Conservation (phyloP, 2,888 invertebrate species). For the Acanthoscelides obtectus region DNA sequence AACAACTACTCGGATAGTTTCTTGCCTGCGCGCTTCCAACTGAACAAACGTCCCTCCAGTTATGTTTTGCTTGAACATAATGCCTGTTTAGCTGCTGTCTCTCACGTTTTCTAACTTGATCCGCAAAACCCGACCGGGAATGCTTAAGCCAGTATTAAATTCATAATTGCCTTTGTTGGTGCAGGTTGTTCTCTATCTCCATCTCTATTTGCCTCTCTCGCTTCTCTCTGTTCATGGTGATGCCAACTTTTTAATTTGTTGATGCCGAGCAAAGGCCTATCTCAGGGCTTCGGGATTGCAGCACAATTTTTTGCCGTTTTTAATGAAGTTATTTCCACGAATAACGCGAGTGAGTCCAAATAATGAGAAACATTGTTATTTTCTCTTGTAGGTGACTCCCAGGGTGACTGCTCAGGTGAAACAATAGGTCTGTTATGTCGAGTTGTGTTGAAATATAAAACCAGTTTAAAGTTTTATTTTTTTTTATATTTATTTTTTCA, state of each 20-base stretch:
- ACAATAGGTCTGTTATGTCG: no score
- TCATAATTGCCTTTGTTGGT: neutral
- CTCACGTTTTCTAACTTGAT: neutral
- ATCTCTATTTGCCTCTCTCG: neutral
- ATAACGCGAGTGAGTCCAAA: neutral
- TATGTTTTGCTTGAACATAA: neutral
- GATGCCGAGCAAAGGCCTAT: neutral
- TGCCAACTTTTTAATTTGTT: neutral
- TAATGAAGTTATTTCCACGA: neutral
- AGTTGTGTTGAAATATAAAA: no score
- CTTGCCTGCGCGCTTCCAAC: neutral
- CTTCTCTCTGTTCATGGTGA: neutral
- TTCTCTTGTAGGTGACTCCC: no score
- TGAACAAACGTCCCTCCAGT: neutral
- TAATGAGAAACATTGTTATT: neutral
- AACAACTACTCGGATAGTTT: neutral
- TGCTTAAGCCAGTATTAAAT: neutral
- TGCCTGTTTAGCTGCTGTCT: neutral
- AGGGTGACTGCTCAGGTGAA: no score
- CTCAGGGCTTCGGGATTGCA: neutral
- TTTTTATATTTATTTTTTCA: no score
- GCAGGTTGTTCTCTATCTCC: neutral
- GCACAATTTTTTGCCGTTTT: neutral
- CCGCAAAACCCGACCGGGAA: neutral
- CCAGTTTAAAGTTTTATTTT: no score